Evolutionary conservation across 2,888 invertebrate species (phyloP).

Genomic region (Mimachlamys varia): DNA sequence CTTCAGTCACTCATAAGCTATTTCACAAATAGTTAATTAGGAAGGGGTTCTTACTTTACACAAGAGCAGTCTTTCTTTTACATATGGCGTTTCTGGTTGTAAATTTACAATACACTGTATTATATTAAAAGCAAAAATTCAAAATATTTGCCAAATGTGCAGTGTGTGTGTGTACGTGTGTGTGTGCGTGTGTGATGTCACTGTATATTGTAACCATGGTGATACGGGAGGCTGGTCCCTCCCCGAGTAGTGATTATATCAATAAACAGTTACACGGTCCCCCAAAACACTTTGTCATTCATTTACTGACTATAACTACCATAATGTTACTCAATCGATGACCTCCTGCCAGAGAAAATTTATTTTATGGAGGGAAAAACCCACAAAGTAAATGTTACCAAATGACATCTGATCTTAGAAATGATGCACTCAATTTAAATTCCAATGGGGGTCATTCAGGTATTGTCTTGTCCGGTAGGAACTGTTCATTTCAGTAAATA

Average conservation of each 20-base stretch:
- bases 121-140: neutral
- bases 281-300: neutral
- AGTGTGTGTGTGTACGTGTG: neutral
- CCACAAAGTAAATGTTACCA: too few relatives aligned
- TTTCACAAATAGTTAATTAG: neutral
- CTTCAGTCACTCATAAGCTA: neutral
- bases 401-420: too few relatives aligned
- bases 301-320: neutral
- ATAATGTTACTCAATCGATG: neutral
- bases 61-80: neutral
- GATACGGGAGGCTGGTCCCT: neutral
- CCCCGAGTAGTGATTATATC: neutral
- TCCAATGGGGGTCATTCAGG: too few relatives aligned
- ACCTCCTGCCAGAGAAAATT: too few relatives aligned
- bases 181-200: slow-evolving; percentile 14
- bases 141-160: neutral
- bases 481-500: too few relatives aligned
- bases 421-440: too few relatives aligned
- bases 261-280: slow-evolving; percentile 25
- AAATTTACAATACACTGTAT: neutral
- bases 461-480: too few relatives aligned
- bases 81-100: neutral
- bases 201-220: slow-evolving; percentile 21
- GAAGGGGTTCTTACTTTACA: neutral
- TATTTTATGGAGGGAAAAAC: too few relatives aligned